Evolutionary conservation across 2,888 invertebrate species (phyloP).

Genomic region (Limnephilus rhombicus): DNA sequence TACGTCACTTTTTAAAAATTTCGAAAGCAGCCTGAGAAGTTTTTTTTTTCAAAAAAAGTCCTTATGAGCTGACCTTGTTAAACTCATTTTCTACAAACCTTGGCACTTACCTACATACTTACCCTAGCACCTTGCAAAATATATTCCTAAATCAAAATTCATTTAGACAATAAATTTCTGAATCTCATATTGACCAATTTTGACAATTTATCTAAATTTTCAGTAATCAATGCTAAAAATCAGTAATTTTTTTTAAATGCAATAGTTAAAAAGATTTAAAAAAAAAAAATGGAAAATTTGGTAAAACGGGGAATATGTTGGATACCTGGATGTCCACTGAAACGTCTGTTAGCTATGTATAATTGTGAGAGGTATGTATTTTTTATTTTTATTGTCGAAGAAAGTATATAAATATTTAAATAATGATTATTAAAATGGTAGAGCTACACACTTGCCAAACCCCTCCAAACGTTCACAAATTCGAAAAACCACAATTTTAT

Average conservation of each 20-base stretch:
- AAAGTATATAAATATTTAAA: background rate
- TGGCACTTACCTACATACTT: background rate
- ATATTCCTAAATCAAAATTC: background rate
- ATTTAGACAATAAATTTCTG: background rate
- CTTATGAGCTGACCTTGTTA: no score
- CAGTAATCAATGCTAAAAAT: background rate
- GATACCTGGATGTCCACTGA: background rate
- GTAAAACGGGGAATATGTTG: no score
- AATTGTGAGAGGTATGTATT: background rate
- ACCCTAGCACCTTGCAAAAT: background rate
- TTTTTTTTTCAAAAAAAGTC: no score
- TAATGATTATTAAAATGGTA: no score
- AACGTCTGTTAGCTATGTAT: background rate
- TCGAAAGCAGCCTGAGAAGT: no score
- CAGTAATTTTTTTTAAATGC: background rate
- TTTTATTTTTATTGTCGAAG: background rate
- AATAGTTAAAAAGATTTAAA: background rate
- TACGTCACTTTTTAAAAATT: no score
- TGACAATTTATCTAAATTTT: background rate
- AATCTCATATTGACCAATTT: background rate
- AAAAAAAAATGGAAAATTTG: background rate
- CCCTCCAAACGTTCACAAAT: no score
- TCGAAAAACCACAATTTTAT: no score
- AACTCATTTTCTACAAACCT: no score
- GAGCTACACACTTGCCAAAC: no score